phyloP scores from a whole-genome alignment of 2,797 vertebrate species.

The Syngnathus rostellatus region DNA sequence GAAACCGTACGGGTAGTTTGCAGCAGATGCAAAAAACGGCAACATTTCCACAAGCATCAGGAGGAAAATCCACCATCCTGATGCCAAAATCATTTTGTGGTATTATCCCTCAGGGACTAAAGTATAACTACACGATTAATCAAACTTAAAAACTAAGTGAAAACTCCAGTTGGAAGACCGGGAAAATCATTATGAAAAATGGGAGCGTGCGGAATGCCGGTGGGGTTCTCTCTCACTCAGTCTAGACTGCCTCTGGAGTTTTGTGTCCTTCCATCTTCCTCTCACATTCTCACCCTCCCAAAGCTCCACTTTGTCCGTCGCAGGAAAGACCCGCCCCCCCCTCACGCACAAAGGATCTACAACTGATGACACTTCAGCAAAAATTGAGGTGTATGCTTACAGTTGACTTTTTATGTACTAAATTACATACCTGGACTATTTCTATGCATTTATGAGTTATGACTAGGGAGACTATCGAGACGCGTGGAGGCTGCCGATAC shows the following conservation, averaged over 20 bases:
- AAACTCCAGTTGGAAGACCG: constrained; percentile 1
- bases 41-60: constrained; percentile 36
- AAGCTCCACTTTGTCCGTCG: constrained; percentile 34
- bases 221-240: constrained; percentile 31
- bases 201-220: constrained; percentile 11
- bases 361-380: constrained; percentile 1
- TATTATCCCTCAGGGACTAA: not conserved
- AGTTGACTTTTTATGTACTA: not conserved
- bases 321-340: constrained; percentile 49
- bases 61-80: constrained; percentile 35
- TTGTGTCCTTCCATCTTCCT: constrained; percentile 34
- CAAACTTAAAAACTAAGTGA: not conserved
- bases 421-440: not conserved
- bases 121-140: not conserved
- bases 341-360: constrained; percentile 5
- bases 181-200: constrained; percentile 2
- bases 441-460: not conserved
- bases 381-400: not conserved
- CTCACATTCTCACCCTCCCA: constrained; percentile 45
- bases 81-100: constrained; percentile 30
- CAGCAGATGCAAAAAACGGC: constrained; percentile 43
- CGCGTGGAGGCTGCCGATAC: not conserved
- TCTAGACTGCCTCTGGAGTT: constrained; percentile 31
- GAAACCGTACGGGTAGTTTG: constrained; percentile 64
- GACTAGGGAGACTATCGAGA: not conserved